A percentile compares a stretch with the other conserved stretches of the same genome.
phyloP scores from a whole-genome alignment of 2,888 invertebrate species.

The Boloria selene region DNA sequence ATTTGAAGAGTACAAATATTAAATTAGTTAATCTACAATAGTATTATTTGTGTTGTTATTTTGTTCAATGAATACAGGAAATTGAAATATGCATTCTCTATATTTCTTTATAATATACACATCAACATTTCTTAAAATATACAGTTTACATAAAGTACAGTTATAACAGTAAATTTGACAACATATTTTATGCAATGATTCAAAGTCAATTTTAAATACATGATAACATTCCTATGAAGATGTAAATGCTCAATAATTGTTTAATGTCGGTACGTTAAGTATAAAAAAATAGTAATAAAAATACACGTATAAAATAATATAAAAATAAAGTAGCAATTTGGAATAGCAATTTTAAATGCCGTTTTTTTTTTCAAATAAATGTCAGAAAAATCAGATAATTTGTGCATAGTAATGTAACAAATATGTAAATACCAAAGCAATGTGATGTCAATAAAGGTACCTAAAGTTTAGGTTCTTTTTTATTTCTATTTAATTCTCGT shows the following conservation, averaged over 20 bases:
- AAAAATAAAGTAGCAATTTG: slow-evolving; percentile 3
- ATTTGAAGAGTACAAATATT: slow-evolving; percentile 28
- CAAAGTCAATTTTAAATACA: slow-evolving; percentile 8
- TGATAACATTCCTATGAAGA: slow-evolving; percentile 6
- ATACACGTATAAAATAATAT: slow-evolving; percentile 6
- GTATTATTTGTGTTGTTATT: slow-evolving; percentile 41
- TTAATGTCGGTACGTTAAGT: background rate
- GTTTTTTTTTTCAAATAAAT: slow-evolving; percentile 3
- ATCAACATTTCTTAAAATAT: slow-evolving; percentile 66
- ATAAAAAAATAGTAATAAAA: background rate
- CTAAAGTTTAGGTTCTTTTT: background rate
- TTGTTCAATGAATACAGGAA: slow-evolving; percentile 45
- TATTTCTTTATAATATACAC: slow-evolving; percentile 71
- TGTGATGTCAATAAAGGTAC: slow-evolving; percentile 8
- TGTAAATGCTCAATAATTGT: slow-evolving; percentile 17
- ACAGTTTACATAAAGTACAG: slow-evolving; percentile 43
- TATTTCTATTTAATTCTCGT: too few relatives aligned
- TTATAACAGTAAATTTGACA: slow-evolving; percentile 45
- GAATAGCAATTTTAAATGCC: background rate
- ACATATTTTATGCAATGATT: slow-evolving; percentile 39
- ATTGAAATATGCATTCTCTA: slow-evolving; percentile 48
- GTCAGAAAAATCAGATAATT: slow-evolving; percentile 3
- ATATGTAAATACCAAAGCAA: background rate
- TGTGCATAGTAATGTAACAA: slow-evolving; percentile 5
- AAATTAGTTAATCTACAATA: slow-evolving; percentile 12